phyloP scores from a whole-genome alignment of 2,113 vertebrate genomes.

The Salvator merianae region DNA sequence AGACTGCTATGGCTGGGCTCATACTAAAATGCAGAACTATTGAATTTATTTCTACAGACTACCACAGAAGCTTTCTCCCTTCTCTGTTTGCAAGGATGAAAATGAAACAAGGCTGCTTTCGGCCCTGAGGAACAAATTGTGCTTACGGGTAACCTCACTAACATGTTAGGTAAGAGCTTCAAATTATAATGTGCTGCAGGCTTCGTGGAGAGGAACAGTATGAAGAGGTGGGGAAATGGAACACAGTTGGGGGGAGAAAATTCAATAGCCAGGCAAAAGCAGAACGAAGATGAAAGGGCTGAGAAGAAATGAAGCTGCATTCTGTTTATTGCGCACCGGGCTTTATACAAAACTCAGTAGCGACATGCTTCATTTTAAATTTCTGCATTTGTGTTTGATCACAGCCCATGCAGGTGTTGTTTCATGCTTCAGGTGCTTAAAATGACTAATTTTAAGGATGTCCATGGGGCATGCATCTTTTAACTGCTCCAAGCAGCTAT shows the following conservation, averaged over 20 bases:
- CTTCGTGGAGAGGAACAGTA: background rate
- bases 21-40: background rate
- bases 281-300: conserved; percentile 11
- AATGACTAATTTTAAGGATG: conserved; percentile 42
- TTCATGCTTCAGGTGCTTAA: conserved; percentile 59
- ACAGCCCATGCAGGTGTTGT: background rate
- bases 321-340: background rate
- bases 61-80: background rate
- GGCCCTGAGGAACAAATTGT: fast-evolving
- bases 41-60: no score
- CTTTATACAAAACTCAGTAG: background rate
- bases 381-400: conserved; percentile 52
- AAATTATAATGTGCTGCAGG: fast-evolving
- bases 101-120: background rate
- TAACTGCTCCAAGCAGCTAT: conserved; percentile 61
- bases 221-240: background rate
- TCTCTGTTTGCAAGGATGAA: background rate
- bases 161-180: background rate
- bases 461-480: conserved; percentile 42
- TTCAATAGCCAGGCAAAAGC: conserved; percentile 7
- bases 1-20: background rate
- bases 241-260: conserved; percentile 5
- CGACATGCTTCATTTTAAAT: conserved; percentile 22
- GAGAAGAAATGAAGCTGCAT: background rate
- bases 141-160: background rate